phyloP scores from a whole-genome alignment of 2,797 vertebrate genomes.

The Arctocebus calabarensis region DNA sequence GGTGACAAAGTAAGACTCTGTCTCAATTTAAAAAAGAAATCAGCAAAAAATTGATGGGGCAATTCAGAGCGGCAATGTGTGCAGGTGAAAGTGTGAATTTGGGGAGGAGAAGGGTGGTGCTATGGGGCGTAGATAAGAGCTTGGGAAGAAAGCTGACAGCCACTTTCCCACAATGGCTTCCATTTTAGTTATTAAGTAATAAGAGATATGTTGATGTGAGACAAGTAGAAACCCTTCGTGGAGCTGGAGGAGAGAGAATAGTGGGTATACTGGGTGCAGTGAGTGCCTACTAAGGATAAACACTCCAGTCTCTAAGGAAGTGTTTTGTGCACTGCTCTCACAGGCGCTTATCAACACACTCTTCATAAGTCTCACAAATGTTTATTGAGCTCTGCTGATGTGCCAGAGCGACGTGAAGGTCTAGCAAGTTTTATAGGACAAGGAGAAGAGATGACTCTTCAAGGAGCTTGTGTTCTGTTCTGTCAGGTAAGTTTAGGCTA shows the following conservation, averaged over 20 bases:
- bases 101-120: rapidly evolving
- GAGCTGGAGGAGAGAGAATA: not conserved
- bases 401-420: not conserved
- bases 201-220: not conserved
- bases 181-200: constrained; percentile 4
- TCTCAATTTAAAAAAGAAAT: not conserved
- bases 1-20: not conserved
- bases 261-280: not conserved
- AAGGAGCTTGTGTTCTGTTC: not conserved
- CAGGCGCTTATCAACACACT: not conserved
- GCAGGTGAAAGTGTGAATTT: not conserved
- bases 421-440: not conserved
- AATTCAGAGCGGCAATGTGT: not conserved
- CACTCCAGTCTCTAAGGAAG: not conserved
- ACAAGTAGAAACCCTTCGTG: not conserved
- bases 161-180: not conserved
- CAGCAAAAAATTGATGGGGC: not conserved
- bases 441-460: constrained; percentile 29
- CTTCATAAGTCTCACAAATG: constrained; percentile 33
- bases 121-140: not conserved
- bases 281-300: not conserved
- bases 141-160: not conserved
- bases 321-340: not conserved
- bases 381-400: constrained; percentile 33
- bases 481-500: not conserved